These are phyloP conservation scores for Lagopus leucura DNA, from an alignment of 2,113 vertebrate species.

Conservation along the genomic window DNA sequence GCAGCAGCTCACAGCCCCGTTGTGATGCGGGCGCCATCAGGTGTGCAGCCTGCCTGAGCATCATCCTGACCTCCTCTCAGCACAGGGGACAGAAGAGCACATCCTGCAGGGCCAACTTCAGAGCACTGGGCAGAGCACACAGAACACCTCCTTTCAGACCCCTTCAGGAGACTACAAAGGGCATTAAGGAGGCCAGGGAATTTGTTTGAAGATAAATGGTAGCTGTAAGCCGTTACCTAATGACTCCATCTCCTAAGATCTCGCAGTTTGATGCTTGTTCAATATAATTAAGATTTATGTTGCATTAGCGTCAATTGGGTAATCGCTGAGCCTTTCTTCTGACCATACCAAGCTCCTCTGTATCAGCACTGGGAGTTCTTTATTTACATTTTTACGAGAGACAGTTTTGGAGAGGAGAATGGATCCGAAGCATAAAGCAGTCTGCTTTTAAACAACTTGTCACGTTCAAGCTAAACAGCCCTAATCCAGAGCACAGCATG, in stretches of 20 bases:
- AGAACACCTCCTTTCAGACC: background rate
- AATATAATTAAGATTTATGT: slow-evolving; percentile 65
- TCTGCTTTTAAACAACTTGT: slow-evolving; percentile 29
- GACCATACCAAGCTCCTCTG: background rate
- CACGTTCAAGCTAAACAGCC: background rate
- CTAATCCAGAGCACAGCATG: background rate
- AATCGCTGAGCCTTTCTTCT: background rate
- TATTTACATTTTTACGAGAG: slow-evolving; percentile 48
- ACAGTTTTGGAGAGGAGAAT: background rate
- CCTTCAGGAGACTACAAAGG: background rate
- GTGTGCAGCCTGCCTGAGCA: background rate
- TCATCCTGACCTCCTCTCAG: too few species aligned
- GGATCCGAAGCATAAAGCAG: slow-evolving; percentile 16
- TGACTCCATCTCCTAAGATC: background rate
- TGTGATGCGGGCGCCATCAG: background rate
- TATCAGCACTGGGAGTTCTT: slow-evolving; percentile 35
- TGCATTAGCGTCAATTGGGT: slow-evolving; percentile 44
- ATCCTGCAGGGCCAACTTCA: too few species aligned
- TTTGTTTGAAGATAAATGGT: slow-evolving; percentile 24
- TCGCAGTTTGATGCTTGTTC: slow-evolving; percentile 17
- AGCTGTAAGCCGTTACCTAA: slow-evolving; percentile 26
- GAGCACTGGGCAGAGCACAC: background rate
- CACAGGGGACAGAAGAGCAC: background rate
- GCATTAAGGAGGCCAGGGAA: slow-evolving; percentile 2
- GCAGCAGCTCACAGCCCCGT: background rate